Percentiles rank a stretch among this genome's conserved stretches.
These are phyloP conservation scores for Osmerus eperlanus DNA, from an alignment of 2,113 vertebrate species.

Conservation along the genomic window DNA sequence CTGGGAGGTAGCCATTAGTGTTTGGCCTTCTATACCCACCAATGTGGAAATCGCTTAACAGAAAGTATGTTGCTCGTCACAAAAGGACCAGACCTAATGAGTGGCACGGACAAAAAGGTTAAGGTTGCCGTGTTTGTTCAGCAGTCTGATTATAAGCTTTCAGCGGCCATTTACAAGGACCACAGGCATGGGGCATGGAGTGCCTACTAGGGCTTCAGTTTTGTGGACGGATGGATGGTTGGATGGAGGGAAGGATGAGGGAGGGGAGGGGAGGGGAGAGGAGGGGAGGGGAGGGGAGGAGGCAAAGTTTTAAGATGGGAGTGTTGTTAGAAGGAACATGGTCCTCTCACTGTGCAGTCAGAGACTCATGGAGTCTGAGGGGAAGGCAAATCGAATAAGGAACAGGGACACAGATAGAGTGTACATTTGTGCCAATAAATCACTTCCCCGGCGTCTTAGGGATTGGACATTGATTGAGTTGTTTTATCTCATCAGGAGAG, in stretches of 20 bases:
- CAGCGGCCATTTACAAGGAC: neutral
- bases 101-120: neutral
- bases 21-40: neutral
- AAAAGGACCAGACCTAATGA: too few species aligned
- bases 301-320: neutral
- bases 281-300: neutral
- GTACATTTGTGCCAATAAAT: conserved; percentile 34
- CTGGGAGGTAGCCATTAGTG: neutral
- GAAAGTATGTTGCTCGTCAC: neutral
- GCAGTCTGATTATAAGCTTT: neutral
- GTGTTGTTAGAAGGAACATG: too few species aligned
- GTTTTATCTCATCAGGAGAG: conserved; percentile 31
- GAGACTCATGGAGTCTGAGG: neutral
- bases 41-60: neutral
- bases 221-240: too few species aligned
- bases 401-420: conserved; percentile 21
- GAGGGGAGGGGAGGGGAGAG: neutral
- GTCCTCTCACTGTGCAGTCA: too few species aligned
- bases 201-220: too few species aligned
- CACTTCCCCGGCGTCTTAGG: conserved; percentile 17
- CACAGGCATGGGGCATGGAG: neutral
- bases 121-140: neutral
- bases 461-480: conserved; percentile 35
- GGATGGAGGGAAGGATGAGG: neutral
- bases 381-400: neutral